Conservation (phyloP, 2,797 vertebrate species). For the Epinephelus malabaricus region DNA sequence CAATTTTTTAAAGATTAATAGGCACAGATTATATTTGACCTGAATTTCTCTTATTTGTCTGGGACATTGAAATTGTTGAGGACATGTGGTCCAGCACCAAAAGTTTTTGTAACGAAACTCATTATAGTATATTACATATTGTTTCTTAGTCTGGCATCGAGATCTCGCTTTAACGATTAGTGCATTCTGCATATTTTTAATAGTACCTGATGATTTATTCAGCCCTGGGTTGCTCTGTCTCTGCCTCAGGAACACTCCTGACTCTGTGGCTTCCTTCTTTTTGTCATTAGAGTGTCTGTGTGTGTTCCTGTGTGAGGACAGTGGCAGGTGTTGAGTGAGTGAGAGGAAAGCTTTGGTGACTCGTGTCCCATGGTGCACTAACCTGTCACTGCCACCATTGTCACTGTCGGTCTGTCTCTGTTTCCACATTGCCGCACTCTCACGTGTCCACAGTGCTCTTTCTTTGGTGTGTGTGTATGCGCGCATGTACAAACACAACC, state of each 20-base stretch:
- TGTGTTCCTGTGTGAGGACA: slow-evolving; percentile 12
- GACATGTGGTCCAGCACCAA: no score
- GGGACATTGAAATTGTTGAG: no score
- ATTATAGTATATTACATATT: not conserved
- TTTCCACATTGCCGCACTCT: slow-evolving; percentile 40
- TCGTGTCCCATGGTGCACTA: slow-evolving; percentile 69
- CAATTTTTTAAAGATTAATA: no score
- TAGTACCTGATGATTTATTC: not conserved
- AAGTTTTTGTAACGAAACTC: no score
- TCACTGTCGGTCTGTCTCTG: slow-evolving; percentile 50
- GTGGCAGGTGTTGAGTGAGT: slow-evolving; percentile 62
- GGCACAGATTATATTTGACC: no score
- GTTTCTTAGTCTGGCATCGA: not conserved
- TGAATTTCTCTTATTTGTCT: no score
- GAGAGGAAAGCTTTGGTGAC: slow-evolving; percentile 62
- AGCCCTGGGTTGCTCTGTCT: not conserved
- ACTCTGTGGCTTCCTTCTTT: slow-evolving; percentile 23
- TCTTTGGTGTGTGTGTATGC: slow-evolving; percentile 20
- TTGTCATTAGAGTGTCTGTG: not conserved
- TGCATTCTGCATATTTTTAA: not conserved
- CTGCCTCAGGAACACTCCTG: not conserved
- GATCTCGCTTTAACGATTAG: not conserved
- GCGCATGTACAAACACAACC: slow-evolving; percentile 6
- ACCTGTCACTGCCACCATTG: slow-evolving; percentile 72
- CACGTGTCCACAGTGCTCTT: slow-evolving; percentile 30